Evolutionary conservation across 2,797 vertebrate genomes (phyloP).

Genomic region (Sarcoramphus papa): DNA sequence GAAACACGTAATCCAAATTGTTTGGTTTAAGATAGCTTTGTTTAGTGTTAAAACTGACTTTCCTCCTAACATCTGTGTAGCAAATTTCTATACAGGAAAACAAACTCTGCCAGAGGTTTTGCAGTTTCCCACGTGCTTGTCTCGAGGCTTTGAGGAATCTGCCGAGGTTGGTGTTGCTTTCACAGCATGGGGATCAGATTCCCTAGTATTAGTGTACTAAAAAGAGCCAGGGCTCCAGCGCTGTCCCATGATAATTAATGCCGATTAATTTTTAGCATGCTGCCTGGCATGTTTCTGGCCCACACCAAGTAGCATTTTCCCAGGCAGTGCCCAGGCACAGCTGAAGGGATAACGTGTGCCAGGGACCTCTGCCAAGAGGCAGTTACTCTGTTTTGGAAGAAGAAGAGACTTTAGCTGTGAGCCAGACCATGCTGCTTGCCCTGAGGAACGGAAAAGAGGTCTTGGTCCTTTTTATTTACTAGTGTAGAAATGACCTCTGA

Average conservation of each 20-base stretch:
- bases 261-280: slow-evolving; percentile 24
- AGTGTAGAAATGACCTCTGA: neutral
- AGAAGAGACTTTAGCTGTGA: neutral
- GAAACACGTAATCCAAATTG: neutral
- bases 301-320: neutral
- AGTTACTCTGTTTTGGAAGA: neutral
- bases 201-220: neutral
- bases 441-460: neutral
- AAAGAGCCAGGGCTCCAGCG: neutral
- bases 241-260: neutral
- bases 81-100: neutral
- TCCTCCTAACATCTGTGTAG: neutral
- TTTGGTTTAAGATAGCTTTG: neutral
- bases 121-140: neutral
- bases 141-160: neutral
- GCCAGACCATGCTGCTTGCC: neutral
- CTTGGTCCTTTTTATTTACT: neutral
- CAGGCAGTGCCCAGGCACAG: neutral
- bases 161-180: neutral
- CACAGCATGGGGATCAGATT: neutral
- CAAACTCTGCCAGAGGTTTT: neutral
- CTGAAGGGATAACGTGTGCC: neutral
- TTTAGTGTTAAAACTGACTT: neutral
- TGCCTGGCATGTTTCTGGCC: neutral
- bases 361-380: slow-evolving; percentile 17